Base-by-base conservation (phyloP, 2,797 vertebrate genomes). In the Hybognathus amarus region DNA sequence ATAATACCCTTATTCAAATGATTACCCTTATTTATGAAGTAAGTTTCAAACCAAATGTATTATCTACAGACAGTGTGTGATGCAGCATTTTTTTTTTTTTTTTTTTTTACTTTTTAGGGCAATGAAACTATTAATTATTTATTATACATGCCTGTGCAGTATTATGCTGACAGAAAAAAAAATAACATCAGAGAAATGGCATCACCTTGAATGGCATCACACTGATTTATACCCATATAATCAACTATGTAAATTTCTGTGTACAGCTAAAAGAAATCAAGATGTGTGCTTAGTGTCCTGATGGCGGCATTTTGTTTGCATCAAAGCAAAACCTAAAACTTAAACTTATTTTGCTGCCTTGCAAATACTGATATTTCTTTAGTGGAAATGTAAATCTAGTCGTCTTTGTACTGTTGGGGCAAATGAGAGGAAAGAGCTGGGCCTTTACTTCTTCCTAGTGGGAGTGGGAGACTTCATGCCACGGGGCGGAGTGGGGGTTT, bases 391-490 rank as follows among this genome's bases (percentile, higher is more conserved):
- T n/a, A 17, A 67, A 59, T 73, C n/a, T 63, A 56, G 36, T 40
- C 13, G 45, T n/a, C 59, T 33, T 42, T 17, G 7, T 54, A 20
- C 22, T 9, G 27, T 42, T 33, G 17, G 38, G 54, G 9, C 9
- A 24, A 50, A 70, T 30, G 0, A 66, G 73, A 56, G 52, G 33
- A 24, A 79, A 40, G 33, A 50, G n/a, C 17, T 12, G 42, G 36
- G 27, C 10, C 2, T 84, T 87, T 93, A 95, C 93, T 95, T 95
- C 87, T 91, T 95, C 89, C 91, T 90, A 13, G 87, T 85, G 5
- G 93, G 92, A 87, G 91, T 92, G 61, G 94, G 93, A 69, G 94
- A 95, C 90, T 94, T 95, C 87, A 93, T 50, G 22, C 93, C 91
- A 83, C 89, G 92, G 76, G 91, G 91, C 4, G 88, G 84, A 15